Base-by-base conservation (phyloP, 2,888 invertebrate species). In the Tenthredo scrophulariae region DNA sequence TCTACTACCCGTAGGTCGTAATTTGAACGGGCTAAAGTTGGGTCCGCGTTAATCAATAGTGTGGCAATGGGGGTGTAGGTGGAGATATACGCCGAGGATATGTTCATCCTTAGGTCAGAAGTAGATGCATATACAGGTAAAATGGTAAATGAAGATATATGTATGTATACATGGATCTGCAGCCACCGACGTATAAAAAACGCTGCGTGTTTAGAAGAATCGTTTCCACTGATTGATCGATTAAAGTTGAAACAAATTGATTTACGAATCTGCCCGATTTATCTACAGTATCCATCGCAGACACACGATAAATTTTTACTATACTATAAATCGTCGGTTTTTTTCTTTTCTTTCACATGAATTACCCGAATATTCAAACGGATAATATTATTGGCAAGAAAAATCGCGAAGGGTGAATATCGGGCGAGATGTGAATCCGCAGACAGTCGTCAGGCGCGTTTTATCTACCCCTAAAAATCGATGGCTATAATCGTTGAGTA, bases 21-120 rank as follows among this genome's bases (percentile, higher is more conserved):
- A 80, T 80, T 62, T n/a, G n/a, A 37, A 58, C 37, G 50, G 80
- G n/a, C 62, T 58, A 15, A 80, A 58, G 37, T 80, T 50, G 62
- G 80, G 22, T 80, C 80, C 40, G 40, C 62, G 80, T 62, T 80
- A 80, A 80, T 80, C 58, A 62, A 40, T 58, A 80, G 18, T 22
- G 58, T 62, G 37, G 40, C 80, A 50, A 33, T 77, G 54, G 50
- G 29, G 54, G 37, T 74, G 72, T 74, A 26, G 72, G 37, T 37
- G 6, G 15, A n/a, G 18, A 70, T n/a, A 37, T 33, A 67, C 67
- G 33, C 15, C 29, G 10, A 4, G 10, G 33, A 10, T 13, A 67
- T 67, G 18, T 33, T 3, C 18, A 67, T 67, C 67, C 18, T 67
- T 15, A 54, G 54, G 54, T 15, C 13, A 15, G 22, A 18, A 26